phyloP scores from a whole-genome alignment of 1,140 invertebrate genomes.

The Cotesia typhae region DNA sequence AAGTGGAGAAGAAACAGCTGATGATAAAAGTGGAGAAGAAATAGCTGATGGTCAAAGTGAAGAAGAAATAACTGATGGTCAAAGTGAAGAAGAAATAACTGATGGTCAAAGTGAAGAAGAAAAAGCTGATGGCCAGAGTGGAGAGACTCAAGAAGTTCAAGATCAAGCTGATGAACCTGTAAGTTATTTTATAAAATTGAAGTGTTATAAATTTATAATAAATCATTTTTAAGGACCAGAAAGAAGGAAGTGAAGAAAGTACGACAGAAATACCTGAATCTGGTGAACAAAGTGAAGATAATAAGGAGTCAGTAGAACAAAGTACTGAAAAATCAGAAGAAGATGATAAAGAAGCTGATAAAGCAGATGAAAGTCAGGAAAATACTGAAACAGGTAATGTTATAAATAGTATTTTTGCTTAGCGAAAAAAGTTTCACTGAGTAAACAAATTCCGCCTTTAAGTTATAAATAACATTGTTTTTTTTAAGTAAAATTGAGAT shows the following conservation, averaged over 20 bases:
- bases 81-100: background rate
- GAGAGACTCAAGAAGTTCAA: background rate
- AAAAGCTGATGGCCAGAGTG: background rate
- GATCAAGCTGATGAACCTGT: background rate
- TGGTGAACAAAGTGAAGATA: slow-evolving; percentile 13
- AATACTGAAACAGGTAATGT: background rate
- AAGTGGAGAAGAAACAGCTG: slow-evolving; percentile 18
- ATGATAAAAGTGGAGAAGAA: slow-evolving; percentile 19
- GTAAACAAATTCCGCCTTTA: too few relatives aligned
- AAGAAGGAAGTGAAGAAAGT: slow-evolving; percentile 27
- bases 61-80: background rate
- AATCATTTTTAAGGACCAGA: slow-evolving; percentile 17
- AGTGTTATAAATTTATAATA: background rate
- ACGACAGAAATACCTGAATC: background rate
- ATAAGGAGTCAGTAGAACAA: slow-evolving; percentile 28
- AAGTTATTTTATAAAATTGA: background rate
- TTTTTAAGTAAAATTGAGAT: too few relatives aligned
- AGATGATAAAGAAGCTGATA: too few relatives aligned
- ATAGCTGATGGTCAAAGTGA: slow-evolving; percentile 18
- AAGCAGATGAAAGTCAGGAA: slow-evolving; percentile 16
- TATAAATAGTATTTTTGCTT: too few relatives aligned
- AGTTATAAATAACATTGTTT: too few relatives aligned
- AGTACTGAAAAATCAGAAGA: slow-evolving; percentile 7
- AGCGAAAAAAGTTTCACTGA: too few relatives aligned
- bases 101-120: background rate